Conservation (phyloP, 92 coral and sea anemone genomes). For the Siderastrea radians region DNA sequence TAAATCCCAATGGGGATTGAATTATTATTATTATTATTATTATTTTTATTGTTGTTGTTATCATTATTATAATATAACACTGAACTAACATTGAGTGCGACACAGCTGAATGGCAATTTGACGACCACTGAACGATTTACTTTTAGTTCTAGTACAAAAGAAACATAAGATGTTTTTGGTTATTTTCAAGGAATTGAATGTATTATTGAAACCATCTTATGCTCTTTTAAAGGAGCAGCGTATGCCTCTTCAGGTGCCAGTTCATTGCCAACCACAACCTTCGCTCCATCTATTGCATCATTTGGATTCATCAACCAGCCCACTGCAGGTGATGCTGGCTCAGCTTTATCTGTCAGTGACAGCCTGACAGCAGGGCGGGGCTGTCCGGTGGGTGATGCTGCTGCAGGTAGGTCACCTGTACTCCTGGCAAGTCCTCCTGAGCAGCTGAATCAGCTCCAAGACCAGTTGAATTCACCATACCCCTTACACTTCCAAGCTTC, state of each 20-base stretch:
- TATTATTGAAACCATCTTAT: not conserved
- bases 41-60: no score
- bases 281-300: conserved; percentile 41
- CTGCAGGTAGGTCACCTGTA: conserved; percentile 67
- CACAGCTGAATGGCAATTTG: no score
- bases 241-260: conserved; percentile 73
- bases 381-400: conserved; percentile 88
- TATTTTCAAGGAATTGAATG: no score
- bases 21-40: no score
- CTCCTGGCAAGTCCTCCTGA: conserved; percentile 56
- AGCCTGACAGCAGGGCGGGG: conserved; percentile 71
- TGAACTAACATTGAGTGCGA: no score
- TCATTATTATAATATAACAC: no score
- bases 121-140: no score
- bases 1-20: no score
- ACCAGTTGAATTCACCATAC: conserved; percentile 47
- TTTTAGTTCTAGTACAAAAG: no score
- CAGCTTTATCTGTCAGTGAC: conserved; percentile 31
- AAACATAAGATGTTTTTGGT: no score
- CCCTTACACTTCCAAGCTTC: conserved; percentile 82
- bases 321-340: not conserved
- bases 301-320: conserved; percentile 34
- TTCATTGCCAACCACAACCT: conserved; percentile 47
- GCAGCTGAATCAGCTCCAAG: conserved; percentile 24
- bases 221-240: conserved; percentile 55